A percentile compares a stretch with the other conserved stretches of the same genome.
Conservation (phyloP, 2,113 vertebrate genomes). For the Gymnorhina tibicen region DNA sequence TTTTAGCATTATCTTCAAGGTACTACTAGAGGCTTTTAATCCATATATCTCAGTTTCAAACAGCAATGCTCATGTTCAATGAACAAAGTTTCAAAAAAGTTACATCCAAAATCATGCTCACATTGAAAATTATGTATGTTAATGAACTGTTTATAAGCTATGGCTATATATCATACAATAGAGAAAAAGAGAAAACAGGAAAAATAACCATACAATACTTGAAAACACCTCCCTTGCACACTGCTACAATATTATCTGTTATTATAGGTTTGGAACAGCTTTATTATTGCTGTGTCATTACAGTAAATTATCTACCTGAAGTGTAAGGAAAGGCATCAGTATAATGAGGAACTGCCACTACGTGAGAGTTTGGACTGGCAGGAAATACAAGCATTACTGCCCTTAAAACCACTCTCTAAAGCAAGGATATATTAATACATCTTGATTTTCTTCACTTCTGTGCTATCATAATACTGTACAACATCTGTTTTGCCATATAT, state of each 20-base stretch:
- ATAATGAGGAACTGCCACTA: neutral
- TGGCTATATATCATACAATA: neutral
- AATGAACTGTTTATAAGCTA: neutral
- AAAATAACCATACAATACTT: neutral
- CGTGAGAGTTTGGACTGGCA: neutral
- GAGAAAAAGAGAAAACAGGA: neutral
- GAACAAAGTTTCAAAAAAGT: neutral
- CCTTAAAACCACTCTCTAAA: neutral
- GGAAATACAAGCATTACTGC: neutral
- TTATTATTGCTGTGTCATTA: neutral
- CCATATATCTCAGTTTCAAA: neutral
- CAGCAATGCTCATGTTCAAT: neutral
- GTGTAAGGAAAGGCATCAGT: neutral
- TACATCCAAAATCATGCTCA: neutral
- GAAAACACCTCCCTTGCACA: neutral
- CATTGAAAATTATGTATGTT: neutral
- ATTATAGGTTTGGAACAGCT: neutral
- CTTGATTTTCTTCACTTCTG: neutral
- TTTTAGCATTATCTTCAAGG: constrained; percentile 48
- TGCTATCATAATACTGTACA: neutral
- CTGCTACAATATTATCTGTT: neutral
- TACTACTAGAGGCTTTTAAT: constrained; percentile 7
- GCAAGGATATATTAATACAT: neutral
- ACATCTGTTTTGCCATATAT: neutral
- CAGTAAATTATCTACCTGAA: neutral